Base-by-base conservation (phyloP, 2,888 invertebrate genomes). In the Diabrotica balteata region DNA sequence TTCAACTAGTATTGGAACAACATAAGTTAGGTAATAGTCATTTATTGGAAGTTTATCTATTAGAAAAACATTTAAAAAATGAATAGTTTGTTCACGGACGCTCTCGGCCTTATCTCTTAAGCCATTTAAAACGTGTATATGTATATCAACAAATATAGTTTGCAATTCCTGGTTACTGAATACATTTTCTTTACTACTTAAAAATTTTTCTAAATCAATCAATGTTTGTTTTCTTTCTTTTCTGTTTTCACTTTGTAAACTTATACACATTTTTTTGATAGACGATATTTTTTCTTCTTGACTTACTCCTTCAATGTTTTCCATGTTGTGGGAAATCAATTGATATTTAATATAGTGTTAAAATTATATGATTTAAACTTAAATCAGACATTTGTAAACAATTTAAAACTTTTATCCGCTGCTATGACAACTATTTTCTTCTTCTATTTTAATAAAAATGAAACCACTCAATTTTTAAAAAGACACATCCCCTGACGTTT, bases 1-100 rank as follows among this genome's bases (percentile, higher is more conserved):
- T 75, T 91, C 91, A 0, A 90, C 88, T 69, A 96, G 80, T 1
- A 92, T 88, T 1, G 94, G 93, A 47, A 96, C 85, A 11, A 95
- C 85, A 73, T 92, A 91, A 0, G 91, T 89, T 60, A 95, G 85
- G 80, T 92, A 91, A 71, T 90, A 92, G 74, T 93, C 92, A 72
- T 90, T 88, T 0, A 88, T 82, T 0, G 90, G 90, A 43, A 93
- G 80, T 45, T 84, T 83, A 11, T 86, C 83, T 10, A 90, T 80
- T 32, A 82, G 65, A 72, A 90, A 88, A 75, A 85, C 87, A 0
- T 84, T 85, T 43, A 90, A 83, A 67, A 91, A 87, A 47, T 84
- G 81, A 8, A 89, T 86, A 1, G 89, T 84, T 59, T 83, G 80
- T 72, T 90, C 90, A 66, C 91, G 85, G 72, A 91, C 91, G 1